Evolutionary conservation across 2,797 vertebrate species (phyloP).

Genomic region (Sus cebifrons): DNA sequence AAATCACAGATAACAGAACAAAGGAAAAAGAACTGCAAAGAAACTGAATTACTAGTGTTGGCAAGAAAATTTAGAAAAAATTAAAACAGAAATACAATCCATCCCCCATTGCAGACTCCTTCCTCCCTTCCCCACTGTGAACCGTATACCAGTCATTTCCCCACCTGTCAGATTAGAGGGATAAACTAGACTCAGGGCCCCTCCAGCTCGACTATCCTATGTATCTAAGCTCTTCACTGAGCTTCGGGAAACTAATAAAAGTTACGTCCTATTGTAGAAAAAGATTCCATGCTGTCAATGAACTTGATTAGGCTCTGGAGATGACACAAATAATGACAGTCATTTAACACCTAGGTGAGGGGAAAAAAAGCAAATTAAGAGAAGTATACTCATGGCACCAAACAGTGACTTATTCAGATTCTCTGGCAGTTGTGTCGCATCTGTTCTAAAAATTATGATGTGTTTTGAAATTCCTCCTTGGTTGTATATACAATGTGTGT

Average conservation of each 20-base stretch:
- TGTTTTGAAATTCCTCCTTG: conserved; percentile 73
- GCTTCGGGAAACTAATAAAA: conserved; percentile 8
- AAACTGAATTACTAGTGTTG: conserved; percentile 32
- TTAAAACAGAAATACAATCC: neutral
- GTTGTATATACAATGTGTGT: conserved; percentile 30
- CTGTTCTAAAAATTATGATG: conserved; percentile 69
- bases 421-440: neutral
- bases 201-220: neutral
- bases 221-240: neutral
- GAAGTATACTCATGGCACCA: conserved; percentile 29
- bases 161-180: conserved; percentile 54
- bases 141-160: neutral
- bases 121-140: neutral
- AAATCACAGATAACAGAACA: conserved; percentile 27
- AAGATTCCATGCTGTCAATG: conserved; percentile 46
- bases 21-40: conserved; percentile 17
- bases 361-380: conserved; percentile 5
- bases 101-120: neutral
- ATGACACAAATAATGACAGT: conserved; percentile 66
- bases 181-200: neutral
- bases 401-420: conserved; percentile 46
- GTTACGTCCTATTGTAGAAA: conserved; percentile 49
- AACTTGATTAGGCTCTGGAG: conserved; percentile 68
- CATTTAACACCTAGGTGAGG: conserved; percentile 58
- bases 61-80: conserved; percentile 53